These are phyloP conservation scores for Oncorhynchus clarkii DNA, from an alignment of 2,113 vertebrate genomes.

Conservation along the genomic window DNA sequence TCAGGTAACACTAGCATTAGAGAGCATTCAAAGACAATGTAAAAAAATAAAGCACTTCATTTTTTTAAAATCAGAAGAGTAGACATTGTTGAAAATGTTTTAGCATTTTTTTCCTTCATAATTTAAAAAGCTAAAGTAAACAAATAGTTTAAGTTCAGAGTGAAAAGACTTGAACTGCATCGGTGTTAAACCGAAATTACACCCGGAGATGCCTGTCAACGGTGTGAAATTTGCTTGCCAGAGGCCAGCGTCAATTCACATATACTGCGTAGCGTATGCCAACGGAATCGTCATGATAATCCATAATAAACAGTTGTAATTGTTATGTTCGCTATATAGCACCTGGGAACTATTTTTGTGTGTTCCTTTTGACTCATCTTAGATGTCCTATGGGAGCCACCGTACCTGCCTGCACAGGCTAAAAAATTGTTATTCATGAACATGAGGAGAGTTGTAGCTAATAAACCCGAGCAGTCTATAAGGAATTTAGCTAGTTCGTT, in stretches of 20 bases:
- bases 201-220: background rate
- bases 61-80: background rate
- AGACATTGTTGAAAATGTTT: conserved; percentile 1
- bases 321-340: no score
- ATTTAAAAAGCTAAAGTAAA: conserved; percentile 60
- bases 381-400: no score
- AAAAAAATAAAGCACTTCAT: conserved; percentile 44
- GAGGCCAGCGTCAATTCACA: background rate
- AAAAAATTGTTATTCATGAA: no score
- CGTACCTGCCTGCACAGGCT: no score
- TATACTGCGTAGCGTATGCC: no score
- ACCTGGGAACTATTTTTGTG: no score
- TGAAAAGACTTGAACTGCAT: conserved; percentile 16
- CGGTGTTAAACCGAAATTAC: conserved; percentile 1
- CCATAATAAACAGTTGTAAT: no score
- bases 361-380: no score
- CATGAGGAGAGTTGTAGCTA: no score
- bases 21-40: conserved; percentile 43
- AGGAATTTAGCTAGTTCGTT: no score
- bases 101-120: conserved; percentile 40
- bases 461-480: no score
- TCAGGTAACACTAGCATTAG: conserved; percentile 31
- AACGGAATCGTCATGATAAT: no score
- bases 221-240: background rate
- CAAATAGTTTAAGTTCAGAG: conserved; percentile 9